These are phyloP conservation scores for Heliocidaris erythrogramma DNA, from an alignment of 35 echinoderm and acorn worm species.

Conservation along the genomic window DNA sequence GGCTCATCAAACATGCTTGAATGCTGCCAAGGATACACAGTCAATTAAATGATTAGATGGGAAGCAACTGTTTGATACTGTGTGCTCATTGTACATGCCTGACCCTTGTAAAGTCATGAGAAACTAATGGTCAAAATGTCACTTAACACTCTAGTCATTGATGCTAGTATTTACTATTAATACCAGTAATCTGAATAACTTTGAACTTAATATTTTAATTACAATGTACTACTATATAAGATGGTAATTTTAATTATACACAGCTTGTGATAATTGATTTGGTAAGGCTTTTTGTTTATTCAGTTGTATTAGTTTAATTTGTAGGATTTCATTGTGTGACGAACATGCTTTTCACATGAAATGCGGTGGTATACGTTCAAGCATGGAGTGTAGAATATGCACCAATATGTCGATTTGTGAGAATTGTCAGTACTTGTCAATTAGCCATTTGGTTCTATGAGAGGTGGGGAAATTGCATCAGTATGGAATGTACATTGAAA, in stretches of 20 bases:
- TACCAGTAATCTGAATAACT: too few relatives aligned
- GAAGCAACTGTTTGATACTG: too few relatives aligned
- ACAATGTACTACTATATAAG: not conserved
- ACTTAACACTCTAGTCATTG: too few relatives aligned
- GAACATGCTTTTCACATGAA: not conserved
- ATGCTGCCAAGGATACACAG: too few relatives aligned
- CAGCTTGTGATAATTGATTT: not conserved
- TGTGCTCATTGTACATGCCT: too few relatives aligned
- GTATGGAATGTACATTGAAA: not conserved
- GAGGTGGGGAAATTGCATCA: not conserved
- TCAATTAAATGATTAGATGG: too few relatives aligned
- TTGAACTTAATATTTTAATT: too few relatives aligned
- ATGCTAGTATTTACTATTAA: too few relatives aligned
- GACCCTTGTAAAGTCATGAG: too few relatives aligned
- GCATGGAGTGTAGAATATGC: not conserved
- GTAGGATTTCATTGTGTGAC: not conserved
- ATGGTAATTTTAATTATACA: not conserved
- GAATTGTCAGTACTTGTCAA: slow-evolving; percentile 10
- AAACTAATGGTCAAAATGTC: too few relatives aligned
- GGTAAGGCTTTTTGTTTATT: not conserved
- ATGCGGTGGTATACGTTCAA: not conserved
- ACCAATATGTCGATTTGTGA: not conserved
- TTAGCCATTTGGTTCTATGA: not conserved
- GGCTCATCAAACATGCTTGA: too few relatives aligned
- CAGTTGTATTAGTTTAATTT: not conserved